Evolutionary conservation across 2,888 invertebrate species (phyloP), one percentile per base, ranked within the genome.

Genomic region (Prenolepis imparis): DNA sequence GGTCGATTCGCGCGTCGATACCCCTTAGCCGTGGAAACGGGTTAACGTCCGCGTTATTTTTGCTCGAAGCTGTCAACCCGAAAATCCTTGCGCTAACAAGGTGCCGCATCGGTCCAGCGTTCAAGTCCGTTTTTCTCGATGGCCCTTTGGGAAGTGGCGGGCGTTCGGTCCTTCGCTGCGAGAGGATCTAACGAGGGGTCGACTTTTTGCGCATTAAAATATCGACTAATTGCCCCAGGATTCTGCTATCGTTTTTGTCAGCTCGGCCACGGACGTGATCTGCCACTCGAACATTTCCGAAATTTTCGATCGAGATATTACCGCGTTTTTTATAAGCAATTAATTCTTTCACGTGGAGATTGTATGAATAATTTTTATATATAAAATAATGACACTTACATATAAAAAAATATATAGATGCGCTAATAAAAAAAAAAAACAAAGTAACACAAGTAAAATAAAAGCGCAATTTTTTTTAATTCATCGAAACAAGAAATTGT

Each of bases 161-260:
- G 86, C 87, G 78, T 83, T 84, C 86, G 73, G 89, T 88, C 90
- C 91, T 90, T 75, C 75, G 61, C 83, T 75, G 83, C 88, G 72
- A 82, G 90, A 83, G 90, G 89, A 91, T 92, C 93, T 93, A 93
- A 93, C 93, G 93, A 93, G 94, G 91, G 89, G 75, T 90, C 88
- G 87, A 90, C 93, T 94, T 94, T 94, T 94, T 94, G 93, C 93
- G 93, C 93, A 94, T 94, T 94, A 94, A 94, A 94, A 94, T 94
- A 94, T 94, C 94, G 94, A 94, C 94, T 94, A 94, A 94, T 94
- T 94, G 94, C 93, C 92, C 93, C 92, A 91, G 91, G 94, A 94
- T 93, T 93, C 94, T 93, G 91, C 84, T 88, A 88, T 84, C 84
- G 92, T 93, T 93, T 94, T 94, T 93, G 91, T 87, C 75, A 80